Percentiles rank a stretch among this genome's conserved stretches.
Conservation (phyloP, 2,113 vertebrate genomes). For the Syngnathus floridae region DNA sequence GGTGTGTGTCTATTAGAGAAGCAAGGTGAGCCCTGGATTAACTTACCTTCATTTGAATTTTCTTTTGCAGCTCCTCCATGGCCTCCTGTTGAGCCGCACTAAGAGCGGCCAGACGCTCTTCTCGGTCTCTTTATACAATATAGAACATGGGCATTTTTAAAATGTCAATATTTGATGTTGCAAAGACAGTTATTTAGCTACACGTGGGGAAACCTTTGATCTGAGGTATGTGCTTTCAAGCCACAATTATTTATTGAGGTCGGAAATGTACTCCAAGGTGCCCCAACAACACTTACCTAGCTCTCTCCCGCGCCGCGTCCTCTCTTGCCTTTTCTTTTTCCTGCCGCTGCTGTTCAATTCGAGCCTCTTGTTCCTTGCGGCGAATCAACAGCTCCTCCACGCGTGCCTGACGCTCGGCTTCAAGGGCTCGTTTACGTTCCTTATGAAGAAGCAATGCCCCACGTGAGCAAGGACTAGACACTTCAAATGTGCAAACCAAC, state of each 20-base stretch:
- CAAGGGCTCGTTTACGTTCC: constrained; percentile 91
- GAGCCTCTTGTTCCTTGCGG: constrained; percentile 90
- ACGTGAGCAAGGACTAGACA: neutral
- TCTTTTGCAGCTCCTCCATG: constrained; percentile 97
- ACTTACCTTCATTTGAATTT: constrained; percentile 92
- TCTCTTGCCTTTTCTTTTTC: constrained; percentile 94
- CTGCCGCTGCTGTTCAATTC: constrained; percentile 92
- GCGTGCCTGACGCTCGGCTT: constrained; percentile 92
- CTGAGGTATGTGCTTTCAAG: too few relatives aligned
- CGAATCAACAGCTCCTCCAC: constrained; percentile 88
- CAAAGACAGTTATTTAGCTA: too few relatives aligned
- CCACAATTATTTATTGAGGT: neutral
- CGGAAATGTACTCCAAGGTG: too few relatives aligned
- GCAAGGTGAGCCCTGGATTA: neutral
- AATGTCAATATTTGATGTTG: neutral
- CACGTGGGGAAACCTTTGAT: too few relatives aligned
- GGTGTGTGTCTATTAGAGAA: neutral
- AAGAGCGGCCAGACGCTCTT: constrained; percentile 91
- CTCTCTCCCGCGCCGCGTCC: constrained; percentile 91
- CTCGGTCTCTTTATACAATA: constrained; percentile 77
- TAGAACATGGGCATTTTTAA: neutral
- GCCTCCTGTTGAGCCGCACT: constrained; percentile 97
- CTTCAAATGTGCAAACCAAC: neutral
- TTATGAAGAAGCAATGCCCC: constrained; percentile 34
- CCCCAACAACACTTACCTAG: constrained; percentile 71